These are phyloP conservation scores for Stenichneumon culpator DNA, from an alignment of 2,888 invertebrate genomes.

Conservation along the genomic window DNA sequence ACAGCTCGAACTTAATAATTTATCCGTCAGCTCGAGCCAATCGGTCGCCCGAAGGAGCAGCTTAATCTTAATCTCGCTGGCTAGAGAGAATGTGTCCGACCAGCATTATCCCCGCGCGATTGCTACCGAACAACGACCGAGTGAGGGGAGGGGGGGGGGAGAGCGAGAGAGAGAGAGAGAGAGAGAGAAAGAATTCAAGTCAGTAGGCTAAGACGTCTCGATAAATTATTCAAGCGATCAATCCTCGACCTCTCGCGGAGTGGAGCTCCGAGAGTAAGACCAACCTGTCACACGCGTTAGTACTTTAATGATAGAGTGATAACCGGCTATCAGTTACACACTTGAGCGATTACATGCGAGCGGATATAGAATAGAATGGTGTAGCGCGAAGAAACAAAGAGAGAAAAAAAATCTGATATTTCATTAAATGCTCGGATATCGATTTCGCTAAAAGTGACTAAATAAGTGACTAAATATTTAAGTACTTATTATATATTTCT, in stretches of 20 bases:
- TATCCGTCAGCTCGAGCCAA: neutral
- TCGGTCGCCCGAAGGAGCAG: neutral
- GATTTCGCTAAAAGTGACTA: no score
- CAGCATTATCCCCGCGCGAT: slow-evolving; percentile 10
- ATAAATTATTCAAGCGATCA: slow-evolving; percentile 70
- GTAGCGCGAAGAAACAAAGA: neutral
- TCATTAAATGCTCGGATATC: slow-evolving; percentile 26
- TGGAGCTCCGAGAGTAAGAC: neutral
- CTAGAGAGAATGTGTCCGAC: slow-evolving; percentile 5
- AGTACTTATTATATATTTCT: no score
- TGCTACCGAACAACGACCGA: slow-evolving; percentile 21
- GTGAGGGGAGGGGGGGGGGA: no score
- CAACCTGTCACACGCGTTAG: slow-evolving; percentile 29
- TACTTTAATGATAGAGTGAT: slow-evolving; percentile 64
- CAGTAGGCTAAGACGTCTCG: slow-evolving; percentile 64
- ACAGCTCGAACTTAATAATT: neutral
- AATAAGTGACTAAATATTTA: neutral
- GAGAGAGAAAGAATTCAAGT: slow-evolving; percentile 50
- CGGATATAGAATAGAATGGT: neutral
- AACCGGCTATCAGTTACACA: slow-evolving; percentile 58
- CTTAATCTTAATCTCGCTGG: neutral
- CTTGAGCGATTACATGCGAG: neutral
- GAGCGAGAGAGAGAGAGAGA: no score
- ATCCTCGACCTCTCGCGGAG: slow-evolving; percentile 52
- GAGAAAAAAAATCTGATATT: neutral